These are phyloP conservation scores for Clupea harengus DNA, from an alignment of 2,113 vertebrate genomes.

Conservation along the genomic window DNA sequence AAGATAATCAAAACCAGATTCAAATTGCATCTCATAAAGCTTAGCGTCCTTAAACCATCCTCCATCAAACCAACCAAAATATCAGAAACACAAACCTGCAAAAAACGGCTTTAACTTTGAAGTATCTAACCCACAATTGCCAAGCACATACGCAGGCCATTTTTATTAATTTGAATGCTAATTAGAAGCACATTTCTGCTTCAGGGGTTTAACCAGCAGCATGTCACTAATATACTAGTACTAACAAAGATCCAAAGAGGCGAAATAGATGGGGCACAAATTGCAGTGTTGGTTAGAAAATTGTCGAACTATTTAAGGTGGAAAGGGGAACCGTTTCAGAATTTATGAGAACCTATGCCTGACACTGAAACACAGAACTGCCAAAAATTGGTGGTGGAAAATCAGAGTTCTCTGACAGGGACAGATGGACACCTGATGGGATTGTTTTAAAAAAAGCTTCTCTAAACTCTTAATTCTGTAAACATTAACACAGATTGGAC, in stretches of 20 bases:
- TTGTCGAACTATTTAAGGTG: background rate
- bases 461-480: no score
- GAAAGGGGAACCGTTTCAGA: background rate
- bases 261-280: background rate
- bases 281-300: background rate
- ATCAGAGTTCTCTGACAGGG: background rate
- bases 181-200: background rate
- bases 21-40: background rate
- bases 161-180: background rate
- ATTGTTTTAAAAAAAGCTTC: background rate
- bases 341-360: background rate
- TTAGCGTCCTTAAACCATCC: background rate
- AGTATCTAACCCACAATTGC: no score
- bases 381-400: background rate
- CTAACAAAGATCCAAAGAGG: background rate
- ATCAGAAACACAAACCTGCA: no score
- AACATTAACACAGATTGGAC: no score
- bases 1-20: background rate
- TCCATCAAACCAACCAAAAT: background rate
- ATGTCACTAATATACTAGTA: background rate
- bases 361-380: background rate
- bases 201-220: background rate
- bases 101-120: no score
- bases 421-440: background rate
- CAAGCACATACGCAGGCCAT: background rate